Evolutionary conservation across 2,797 vertebrate genomes (phyloP).

Genomic region (Enteromius fasciolatus): DNA sequence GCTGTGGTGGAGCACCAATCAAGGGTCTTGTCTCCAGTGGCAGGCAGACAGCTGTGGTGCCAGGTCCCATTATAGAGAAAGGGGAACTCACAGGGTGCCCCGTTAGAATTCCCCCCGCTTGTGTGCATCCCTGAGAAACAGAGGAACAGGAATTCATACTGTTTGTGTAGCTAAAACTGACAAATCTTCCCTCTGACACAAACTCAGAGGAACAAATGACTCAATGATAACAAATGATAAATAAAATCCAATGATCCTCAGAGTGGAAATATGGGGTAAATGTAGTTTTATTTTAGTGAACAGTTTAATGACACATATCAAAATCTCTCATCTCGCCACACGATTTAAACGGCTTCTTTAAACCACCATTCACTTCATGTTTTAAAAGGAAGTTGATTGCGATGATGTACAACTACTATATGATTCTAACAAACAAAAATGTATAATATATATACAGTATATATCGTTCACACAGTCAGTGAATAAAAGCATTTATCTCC

Average conservation of each 20-base stretch:
- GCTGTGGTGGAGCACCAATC: conserved; percentile 87
- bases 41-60: conserved; percentile 86
- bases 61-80: conserved; percentile 84
- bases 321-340: neutral
- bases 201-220: neutral
- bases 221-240: too few species aligned
- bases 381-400: neutral
- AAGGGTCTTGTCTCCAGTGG: conserved; percentile 41
- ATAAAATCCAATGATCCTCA: neutral
- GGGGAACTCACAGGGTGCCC: conserved; percentile 88
- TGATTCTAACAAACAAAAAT: neutral
- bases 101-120: conserved; percentile 84
- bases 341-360: neutral
- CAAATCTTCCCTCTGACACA: neutral
- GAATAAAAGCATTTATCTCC: too few species aligned
- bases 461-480: too few species aligned
- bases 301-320: neutral
- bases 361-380: neutral
- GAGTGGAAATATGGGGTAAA: neutral
- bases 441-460: too few species aligned
- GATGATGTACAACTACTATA: neutral
- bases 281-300: neutral
- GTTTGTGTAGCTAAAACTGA: neutral
- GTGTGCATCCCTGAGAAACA: conserved; percentile 85
- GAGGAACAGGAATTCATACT: neutral